phyloP scores from a whole-genome alignment of 2,888 invertebrate species.

The Muschampia plurimacula region DNA sequence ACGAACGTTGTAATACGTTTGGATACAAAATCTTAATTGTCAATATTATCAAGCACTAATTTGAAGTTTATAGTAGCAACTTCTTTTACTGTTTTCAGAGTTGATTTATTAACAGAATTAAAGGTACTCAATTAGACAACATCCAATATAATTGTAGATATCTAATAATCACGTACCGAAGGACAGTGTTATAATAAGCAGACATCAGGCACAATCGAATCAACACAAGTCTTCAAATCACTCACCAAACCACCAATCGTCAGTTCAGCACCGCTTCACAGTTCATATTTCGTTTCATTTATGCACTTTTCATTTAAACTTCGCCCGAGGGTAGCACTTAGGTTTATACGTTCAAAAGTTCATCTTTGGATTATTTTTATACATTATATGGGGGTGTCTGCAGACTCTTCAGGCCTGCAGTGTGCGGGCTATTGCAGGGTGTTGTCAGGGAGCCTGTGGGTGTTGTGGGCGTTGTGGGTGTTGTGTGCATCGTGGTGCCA shows the following conservation, averaged over 20 bases:
- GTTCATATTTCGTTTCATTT: not conserved
- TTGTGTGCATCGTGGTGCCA: conserved; percentile 64
- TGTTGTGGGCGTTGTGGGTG: conserved; percentile 47
- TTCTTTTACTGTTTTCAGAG: not conserved
- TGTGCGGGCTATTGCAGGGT: conserved; percentile 70
- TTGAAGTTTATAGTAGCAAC: too few species aligned
- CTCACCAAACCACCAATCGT: conserved; percentile 54
- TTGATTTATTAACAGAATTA: not conserved
- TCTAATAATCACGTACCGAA: not conserved
- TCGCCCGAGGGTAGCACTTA: conserved; percentile 14
- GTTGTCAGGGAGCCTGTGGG: conserved; percentile 66
- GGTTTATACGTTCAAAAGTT: not conserved
- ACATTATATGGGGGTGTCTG: not conserved
- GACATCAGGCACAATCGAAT: conserved; percentile 44
- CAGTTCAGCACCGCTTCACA: conserved; percentile 22
- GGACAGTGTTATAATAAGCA: conserved; percentile 24
- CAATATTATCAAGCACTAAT: too few species aligned
- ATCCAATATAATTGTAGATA: not conserved
- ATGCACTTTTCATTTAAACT: not conserved
- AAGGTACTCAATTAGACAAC: too few species aligned
- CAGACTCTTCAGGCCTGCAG: conserved; percentile 59
- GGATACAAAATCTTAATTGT: not conserved
- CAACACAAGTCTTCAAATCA: conserved; percentile 54
- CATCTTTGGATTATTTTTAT: conserved; percentile 10
- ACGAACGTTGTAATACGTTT: not conserved